Evolutionary conservation across 2,113 vertebrate genomes (phyloP).

Genomic region (Pithys albifrons): DNA sequence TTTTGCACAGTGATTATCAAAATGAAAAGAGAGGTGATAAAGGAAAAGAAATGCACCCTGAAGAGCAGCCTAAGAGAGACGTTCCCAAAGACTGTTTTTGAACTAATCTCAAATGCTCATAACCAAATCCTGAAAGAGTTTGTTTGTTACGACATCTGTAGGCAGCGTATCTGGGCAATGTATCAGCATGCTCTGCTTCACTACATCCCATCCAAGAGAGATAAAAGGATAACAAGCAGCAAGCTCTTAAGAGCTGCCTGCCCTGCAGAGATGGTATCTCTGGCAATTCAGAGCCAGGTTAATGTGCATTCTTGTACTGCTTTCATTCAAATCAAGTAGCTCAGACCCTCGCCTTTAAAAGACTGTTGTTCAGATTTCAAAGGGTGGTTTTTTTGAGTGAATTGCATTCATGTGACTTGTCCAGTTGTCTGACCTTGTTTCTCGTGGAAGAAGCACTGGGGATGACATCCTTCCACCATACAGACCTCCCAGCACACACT

Average conservation of each 20-base stretch:
- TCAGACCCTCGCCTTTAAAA: not conserved
- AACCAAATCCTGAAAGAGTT: not conserved
- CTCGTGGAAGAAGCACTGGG: not conserved
- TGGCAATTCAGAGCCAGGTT: not conserved
- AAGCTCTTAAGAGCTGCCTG: not conserved
- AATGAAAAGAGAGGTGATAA: not conserved
- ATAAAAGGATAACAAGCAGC: not conserved
- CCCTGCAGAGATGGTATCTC: not conserved
- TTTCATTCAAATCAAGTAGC: not conserved
- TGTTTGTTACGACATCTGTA: not conserved
- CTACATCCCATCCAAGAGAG: not conserved
- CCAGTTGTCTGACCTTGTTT: not conserved
- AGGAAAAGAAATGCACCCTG: not conserved
- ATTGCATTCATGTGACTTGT: not conserved
- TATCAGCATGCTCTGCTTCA: not conserved
- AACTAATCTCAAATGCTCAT: not conserved
- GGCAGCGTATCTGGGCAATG: not conserved
- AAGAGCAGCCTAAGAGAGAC: not conserved
- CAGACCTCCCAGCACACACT: fast-evolving
- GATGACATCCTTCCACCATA: not conserved
- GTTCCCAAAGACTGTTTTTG: not conserved
- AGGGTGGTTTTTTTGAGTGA: not conserved
- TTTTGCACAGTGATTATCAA: not conserved
- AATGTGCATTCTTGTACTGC: not conserved
- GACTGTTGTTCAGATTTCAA: not conserved